Percentiles rank a stretch among this genome's conserved stretches.
phyloP scores from a whole-genome alignment of 1,140 invertebrate species.

The Nebria ingens region DNA sequence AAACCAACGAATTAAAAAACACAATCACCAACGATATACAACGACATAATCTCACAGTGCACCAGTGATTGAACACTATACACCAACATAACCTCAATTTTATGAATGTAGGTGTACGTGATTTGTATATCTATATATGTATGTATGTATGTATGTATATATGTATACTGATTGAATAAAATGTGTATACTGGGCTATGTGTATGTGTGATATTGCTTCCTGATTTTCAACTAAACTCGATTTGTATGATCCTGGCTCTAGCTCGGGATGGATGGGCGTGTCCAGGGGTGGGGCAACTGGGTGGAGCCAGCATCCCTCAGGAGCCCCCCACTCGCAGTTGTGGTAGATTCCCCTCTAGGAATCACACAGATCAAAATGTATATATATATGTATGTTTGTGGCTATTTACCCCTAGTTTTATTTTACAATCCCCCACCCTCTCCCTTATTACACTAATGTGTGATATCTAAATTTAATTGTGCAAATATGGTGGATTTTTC shows the following conservation, averaged over 20 bases:
- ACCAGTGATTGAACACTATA: neutral
- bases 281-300: conserved; percentile 4
- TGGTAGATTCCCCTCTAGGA: neutral
- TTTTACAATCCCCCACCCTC: too few species aligned
- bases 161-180: neutral
- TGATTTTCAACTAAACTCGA: neutral
- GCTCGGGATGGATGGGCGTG: neutral
- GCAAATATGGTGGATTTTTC: neutral
- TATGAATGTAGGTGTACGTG: too few species aligned
- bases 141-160: neutral
- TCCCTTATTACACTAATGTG: too few species aligned
- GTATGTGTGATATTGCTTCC: neutral
- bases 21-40: too few species aligned
- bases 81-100: neutral
- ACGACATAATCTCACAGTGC: neutral
- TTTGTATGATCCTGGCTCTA: neutral
- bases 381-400: neutral
- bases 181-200: neutral
- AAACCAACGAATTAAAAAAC: too few species aligned
- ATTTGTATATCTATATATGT: neutral
- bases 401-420: too few species aligned
- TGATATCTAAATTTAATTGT: neutral
- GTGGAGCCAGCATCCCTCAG: conserved; percentile 5
- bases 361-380: neutral
- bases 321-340: neutral